Evolutionary conservation across 1,140 invertebrate species (phyloP).

Genomic region (Pseudomyrmex gracilis): DNA sequence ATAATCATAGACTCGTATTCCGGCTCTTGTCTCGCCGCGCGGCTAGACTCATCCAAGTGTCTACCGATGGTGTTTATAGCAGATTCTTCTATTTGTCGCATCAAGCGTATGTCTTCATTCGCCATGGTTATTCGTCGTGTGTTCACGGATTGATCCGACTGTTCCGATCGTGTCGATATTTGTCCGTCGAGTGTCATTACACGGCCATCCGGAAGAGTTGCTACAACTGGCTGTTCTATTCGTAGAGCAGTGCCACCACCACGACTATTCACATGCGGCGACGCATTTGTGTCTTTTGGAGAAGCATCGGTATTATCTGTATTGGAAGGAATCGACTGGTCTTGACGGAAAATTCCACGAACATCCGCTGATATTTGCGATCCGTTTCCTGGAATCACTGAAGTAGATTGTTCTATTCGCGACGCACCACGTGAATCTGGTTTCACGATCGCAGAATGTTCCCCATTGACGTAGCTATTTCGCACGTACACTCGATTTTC

Average conservation of each 20-base stretch:
- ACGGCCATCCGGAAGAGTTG: constrained; percentile 47
- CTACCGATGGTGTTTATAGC: background rate
- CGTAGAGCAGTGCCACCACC: background rate
- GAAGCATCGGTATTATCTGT: constrained; percentile 16
- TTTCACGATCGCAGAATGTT: constrained; percentile 19
- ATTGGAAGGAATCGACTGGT: constrained; percentile 49
- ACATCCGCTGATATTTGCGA: constrained; percentile 42
- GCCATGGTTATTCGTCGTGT: constrained; percentile 13
- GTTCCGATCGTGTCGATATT: constrained; percentile 36
- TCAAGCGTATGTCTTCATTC: constrained; percentile 41
- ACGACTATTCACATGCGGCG: background rate
- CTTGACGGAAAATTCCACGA: constrained; percentile 54
- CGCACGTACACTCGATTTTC: constrained; percentile 9
- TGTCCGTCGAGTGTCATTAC: background rate
- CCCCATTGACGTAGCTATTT: constrained; percentile 4
- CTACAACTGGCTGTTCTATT: constrained; percentile 55
- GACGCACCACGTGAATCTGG: constrained; percentile 48
- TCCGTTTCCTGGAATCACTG: background rate
- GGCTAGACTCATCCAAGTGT: constrained; percentile 23
- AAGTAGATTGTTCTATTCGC: constrained; percentile 49
- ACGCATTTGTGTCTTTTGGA: constrained; percentile 18
- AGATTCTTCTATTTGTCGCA: constrained; percentile 10
- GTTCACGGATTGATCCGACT: constrained; percentile 8
- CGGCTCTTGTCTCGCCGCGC: constrained; percentile 25
- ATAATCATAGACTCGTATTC: constrained; percentile 20